phyloP scores from a whole-genome alignment of 1,140 invertebrate species.

The Caerostris darwini region DNA sequence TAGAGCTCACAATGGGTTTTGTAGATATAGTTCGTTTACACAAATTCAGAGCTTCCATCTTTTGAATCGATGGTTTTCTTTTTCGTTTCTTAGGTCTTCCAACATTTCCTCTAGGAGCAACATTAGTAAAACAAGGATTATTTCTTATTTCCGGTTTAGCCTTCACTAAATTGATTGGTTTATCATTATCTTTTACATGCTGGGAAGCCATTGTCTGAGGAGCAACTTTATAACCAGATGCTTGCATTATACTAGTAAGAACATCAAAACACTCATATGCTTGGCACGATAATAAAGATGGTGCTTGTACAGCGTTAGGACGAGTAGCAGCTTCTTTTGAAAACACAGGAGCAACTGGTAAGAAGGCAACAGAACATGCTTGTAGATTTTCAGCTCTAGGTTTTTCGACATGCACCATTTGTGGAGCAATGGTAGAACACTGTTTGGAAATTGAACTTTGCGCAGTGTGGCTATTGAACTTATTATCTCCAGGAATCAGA shows the following conservation, averaged over 20 bases:
- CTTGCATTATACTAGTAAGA: slow-evolving; percentile 64
- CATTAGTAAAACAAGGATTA: neutral
- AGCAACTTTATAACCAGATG: slow-evolving; percentile 69
- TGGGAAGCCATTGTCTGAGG: neutral
- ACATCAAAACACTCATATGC: slow-evolving; percentile 72
- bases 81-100: slow-evolving; percentile 11
- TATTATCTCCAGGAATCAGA: slow-evolving; percentile 46
- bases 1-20: slow-evolving; percentile 63
- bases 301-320: neutral
- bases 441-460: neutral
- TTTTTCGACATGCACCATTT: slow-evolving; percentile 75
- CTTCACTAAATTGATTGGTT: slow-evolving; percentile 21
- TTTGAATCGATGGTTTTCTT: neutral
- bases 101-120: neutral
- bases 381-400: slow-evolving; percentile 71
- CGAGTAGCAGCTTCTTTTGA: slow-evolving; percentile 21
- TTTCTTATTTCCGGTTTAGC: neutral
- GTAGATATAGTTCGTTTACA: slow-evolving; percentile 33
- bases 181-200: neutral
- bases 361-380: slow-evolving; percentile 69
- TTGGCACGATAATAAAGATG: slow-evolving; percentile 61
- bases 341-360: slow-evolving; percentile 60
- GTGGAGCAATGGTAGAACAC: neutral
- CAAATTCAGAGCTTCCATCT: slow-evolving; percentile 59
- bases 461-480: slow-evolving; percentile 8